Conservation (phyloP, 2,888 invertebrate species). For the Argyresthia goedartella region DNA sequence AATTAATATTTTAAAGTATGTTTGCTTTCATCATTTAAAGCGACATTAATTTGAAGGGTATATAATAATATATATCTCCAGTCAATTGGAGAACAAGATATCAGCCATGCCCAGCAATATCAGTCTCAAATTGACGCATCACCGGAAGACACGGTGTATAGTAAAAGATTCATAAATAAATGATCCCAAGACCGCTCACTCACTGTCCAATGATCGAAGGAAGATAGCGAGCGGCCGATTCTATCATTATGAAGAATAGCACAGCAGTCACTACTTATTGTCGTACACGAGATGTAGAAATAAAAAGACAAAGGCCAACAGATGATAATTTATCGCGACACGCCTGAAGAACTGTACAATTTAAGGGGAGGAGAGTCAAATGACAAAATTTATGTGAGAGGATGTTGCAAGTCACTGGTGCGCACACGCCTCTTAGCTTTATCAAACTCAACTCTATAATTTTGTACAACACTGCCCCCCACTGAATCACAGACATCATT, state of each 20-base stretch:
- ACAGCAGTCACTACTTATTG: constrained; percentile 6
- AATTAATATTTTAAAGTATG: too few relatives aligned
- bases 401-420: background rate
- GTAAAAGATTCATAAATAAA: constrained; percentile 26
- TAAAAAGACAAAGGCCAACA: constrained; percentile 4
- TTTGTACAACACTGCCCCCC: background rate
- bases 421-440: background rate
- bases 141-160: constrained; percentile 9
- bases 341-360: constrained; percentile 3
- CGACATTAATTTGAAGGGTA: too few relatives aligned
- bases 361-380: background rate
- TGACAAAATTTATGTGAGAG: constrained; percentile 2
- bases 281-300: constrained; percentile 4
- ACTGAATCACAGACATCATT: too few relatives aligned
- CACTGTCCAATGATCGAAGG: constrained; percentile 29
- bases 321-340: constrained; percentile 7
- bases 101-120: background rate
- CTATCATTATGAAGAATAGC: constrained; percentile 33
- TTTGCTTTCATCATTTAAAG: too few relatives aligned
- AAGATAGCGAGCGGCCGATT: constrained; percentile 16
- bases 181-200: constrained; percentile 28
- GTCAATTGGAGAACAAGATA: background rate
- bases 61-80: too few relatives aligned
- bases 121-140: background rate
- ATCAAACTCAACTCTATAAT: background rate